These are phyloP conservation scores for Agrochola lota DNA, from an alignment of 2,888 invertebrate genomes.

Conservation along the genomic window DNA sequence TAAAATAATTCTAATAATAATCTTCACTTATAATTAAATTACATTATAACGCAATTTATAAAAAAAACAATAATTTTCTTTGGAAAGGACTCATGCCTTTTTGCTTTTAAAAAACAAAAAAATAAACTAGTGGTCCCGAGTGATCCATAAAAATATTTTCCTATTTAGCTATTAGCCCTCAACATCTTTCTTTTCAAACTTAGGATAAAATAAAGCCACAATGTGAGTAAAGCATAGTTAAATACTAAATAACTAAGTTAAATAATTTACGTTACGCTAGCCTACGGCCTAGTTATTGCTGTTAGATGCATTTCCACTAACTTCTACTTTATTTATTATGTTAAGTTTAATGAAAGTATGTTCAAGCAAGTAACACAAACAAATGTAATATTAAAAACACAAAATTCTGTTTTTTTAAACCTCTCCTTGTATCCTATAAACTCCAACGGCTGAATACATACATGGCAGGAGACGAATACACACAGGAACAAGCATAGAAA, in stretches of 20 bases:
- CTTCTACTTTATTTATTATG: too few relatives aligned
- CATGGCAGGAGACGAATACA: background rate
- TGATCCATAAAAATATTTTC: too few relatives aligned
- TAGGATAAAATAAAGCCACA: background rate
- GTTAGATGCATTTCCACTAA: background rate
- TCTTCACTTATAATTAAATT: background rate
- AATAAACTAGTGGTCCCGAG: background rate
- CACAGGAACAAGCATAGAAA: too few relatives aligned
- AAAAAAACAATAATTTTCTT: background rate
- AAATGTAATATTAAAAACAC: background rate
- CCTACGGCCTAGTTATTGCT: background rate
- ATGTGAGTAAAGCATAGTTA: background rate
- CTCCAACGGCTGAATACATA: background rate
- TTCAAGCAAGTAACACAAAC: background rate
- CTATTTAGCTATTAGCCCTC: background rate
- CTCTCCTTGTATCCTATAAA: background rate
- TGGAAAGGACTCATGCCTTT: background rate
- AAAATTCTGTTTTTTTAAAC: background rate
- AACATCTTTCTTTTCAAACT: background rate
- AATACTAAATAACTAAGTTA: too few relatives aligned
- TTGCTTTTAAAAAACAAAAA: background rate
- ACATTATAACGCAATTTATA: background rate
- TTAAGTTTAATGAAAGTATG: background rate
- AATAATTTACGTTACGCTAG: too few relatives aligned
- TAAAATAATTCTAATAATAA: background rate